Conservation (phyloP, 2,797 vertebrate species). For the Trachops cirrhosus region DNA sequence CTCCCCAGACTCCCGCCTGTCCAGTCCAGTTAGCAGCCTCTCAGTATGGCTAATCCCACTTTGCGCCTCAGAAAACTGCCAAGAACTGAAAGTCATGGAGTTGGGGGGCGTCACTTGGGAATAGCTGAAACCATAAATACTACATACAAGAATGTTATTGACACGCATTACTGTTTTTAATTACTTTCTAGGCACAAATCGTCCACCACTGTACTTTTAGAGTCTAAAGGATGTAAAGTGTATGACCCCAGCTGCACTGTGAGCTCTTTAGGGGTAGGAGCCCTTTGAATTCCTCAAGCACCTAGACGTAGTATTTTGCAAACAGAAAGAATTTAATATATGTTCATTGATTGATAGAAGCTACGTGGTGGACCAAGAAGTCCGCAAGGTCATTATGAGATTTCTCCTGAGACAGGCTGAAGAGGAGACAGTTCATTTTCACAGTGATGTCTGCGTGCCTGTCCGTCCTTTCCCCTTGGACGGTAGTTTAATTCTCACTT, state of each 20-base stretch:
- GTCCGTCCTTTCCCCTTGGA: background rate
- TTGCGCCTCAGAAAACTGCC: background rate
- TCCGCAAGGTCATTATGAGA: background rate
- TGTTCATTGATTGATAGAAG: background rate
- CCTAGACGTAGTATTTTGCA: background rate
- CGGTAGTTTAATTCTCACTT: background rate
- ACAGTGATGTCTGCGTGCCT: background rate
- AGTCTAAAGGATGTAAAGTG: background rate
- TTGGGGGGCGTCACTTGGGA: background rate
- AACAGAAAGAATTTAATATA: background rate
- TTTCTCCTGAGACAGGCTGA: background rate
- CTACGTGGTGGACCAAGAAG: background rate
- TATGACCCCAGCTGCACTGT: background rate
- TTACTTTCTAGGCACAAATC: background rate
- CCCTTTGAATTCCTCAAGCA: constrained; percentile 3
- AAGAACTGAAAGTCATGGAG: background rate
- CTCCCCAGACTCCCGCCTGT: background rate
- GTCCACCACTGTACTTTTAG: background rate
- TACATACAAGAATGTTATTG: background rate
- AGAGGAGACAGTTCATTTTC: background rate
- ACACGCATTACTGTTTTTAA: background rate
- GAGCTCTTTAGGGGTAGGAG: background rate
- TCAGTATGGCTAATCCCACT: background rate
- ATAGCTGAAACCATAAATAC: background rate
- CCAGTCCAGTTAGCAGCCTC: background rate